phyloP scores from a whole-genome alignment of 2,113 vertebrate species.

The Hyaena hyaena region DNA sequence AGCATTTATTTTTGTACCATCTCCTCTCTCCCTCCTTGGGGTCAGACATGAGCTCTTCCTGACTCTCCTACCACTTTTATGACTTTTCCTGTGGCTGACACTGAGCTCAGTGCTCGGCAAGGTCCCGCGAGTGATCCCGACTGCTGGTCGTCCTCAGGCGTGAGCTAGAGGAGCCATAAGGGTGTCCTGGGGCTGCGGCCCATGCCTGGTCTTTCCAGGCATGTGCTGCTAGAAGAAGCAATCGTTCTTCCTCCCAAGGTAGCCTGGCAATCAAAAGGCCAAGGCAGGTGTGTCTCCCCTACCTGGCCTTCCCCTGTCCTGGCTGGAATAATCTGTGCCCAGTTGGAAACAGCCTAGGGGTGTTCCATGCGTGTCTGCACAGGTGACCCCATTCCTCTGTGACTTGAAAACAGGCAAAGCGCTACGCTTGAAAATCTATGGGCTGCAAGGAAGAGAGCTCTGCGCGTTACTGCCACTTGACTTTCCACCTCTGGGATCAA shows the following conservation, averaged over 20 bases:
- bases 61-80: neutral
- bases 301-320: neutral
- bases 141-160: neutral
- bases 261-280: neutral
- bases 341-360: neutral
- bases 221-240: neutral
- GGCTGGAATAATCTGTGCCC: neutral
- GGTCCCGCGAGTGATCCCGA: neutral
- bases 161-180: accelerated
- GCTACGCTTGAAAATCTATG: neutral
- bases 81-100: neutral
- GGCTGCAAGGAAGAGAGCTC: neutral
- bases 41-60: slow-evolving; percentile 24
- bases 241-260: neutral
- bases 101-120: neutral
- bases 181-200: neutral
- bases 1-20: slow-evolving; percentile 55
- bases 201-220: neutral
- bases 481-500: neutral
- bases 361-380: neutral
- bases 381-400: neutral
- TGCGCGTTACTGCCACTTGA: neutral
- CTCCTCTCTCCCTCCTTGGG: neutral
- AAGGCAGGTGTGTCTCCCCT: neutral
- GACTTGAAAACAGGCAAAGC: neutral